Evolutionary conservation across 2,888 invertebrate species (phyloP).

Genomic region (Bellardia pandia): DNA sequence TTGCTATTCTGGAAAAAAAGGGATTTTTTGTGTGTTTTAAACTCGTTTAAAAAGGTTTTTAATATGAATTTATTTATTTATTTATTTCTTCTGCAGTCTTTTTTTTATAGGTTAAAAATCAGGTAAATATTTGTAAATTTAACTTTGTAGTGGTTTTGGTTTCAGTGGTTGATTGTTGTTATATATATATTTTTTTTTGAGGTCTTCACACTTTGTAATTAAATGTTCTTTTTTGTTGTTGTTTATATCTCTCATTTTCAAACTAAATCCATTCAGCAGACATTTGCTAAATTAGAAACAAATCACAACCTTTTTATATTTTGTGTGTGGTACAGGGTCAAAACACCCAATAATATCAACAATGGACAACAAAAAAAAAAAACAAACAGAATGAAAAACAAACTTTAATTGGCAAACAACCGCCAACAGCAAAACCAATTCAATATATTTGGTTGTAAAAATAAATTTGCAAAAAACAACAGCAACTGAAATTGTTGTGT

Average conservation of each 20-base stretch:
- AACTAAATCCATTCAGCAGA: slow-evolving; percentile 51
- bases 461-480: slow-evolving; percentile 48
- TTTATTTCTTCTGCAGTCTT: neutral
- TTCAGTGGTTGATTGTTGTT: slow-evolving; percentile 62
- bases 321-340: slow-evolving; percentile 11
- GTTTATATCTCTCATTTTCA: slow-evolving; percentile 15
- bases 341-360: slow-evolving; percentile 31
- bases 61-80: slow-evolving; percentile 13
- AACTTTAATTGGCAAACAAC: slow-evolving; percentile 68
- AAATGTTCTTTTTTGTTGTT: slow-evolving; percentile 47
- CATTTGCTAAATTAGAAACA: slow-evolving; percentile 68
- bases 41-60: neutral
- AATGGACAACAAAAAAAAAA: slow-evolving; percentile 7
- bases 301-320: slow-evolving; percentile 46
- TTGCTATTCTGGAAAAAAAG: neutral
- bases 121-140: slow-evolving; percentile 62
- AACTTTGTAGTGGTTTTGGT: slow-evolving; percentile 68
- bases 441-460: slow-evolving; percentile 63
- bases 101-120: slow-evolving; percentile 6
- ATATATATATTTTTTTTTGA: slow-evolving; percentile 36
- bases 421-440: slow-evolving; percentile 63
- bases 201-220: slow-evolving; percentile 73
- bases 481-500: slow-evolving; percentile 26
- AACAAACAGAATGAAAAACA: slow-evolving; percentile 19
- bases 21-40: neutral